These are phyloP conservation scores for Nasonia vitripennis DNA, from an alignment of 1,140 invertebrate species.

Conservation along the genomic window DNA sequence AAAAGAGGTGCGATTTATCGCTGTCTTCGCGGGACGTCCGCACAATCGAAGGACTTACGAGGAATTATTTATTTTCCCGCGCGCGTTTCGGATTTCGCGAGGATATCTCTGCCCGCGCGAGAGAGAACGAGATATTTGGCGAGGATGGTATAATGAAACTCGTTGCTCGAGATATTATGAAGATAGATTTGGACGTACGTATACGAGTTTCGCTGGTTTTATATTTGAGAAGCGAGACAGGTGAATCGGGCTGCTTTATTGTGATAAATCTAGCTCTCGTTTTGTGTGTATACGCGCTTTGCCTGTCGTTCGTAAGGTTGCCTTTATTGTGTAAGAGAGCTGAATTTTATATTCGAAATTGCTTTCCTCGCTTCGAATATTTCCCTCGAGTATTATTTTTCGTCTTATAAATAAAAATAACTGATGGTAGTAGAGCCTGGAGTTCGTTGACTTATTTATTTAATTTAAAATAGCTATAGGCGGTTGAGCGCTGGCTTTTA, in stretches of 20 bases:
- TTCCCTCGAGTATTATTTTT: neutral
- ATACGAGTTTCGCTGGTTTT: neutral
- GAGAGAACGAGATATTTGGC: too few relatives aligned
- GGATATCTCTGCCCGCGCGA: neutral
- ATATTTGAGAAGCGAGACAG: neutral
- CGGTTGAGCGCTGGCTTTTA: neutral
- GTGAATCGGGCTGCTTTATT: neutral
- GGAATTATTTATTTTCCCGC: neutral
- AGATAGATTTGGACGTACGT: too few relatives aligned
- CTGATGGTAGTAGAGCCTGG: neutral
- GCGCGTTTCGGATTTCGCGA: neutral
- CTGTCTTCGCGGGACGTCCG: neutral
- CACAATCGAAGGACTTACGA: neutral
- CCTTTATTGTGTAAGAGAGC: too few relatives aligned
- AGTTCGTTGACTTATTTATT: neutral
- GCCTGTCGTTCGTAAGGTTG: neutral
- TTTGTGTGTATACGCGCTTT: neutral
- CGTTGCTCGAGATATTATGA: too few relatives aligned
- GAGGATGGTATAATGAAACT: too few relatives aligned
- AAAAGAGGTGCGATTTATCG: neutral
- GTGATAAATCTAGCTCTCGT: neutral
- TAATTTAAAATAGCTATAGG: neutral
- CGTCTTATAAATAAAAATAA: too few relatives aligned
- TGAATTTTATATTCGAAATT: neutral
- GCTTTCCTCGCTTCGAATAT: neutral